Conservation (phyloP, 2,888 invertebrate genomes). For the Melolontha melolontha region DNA sequence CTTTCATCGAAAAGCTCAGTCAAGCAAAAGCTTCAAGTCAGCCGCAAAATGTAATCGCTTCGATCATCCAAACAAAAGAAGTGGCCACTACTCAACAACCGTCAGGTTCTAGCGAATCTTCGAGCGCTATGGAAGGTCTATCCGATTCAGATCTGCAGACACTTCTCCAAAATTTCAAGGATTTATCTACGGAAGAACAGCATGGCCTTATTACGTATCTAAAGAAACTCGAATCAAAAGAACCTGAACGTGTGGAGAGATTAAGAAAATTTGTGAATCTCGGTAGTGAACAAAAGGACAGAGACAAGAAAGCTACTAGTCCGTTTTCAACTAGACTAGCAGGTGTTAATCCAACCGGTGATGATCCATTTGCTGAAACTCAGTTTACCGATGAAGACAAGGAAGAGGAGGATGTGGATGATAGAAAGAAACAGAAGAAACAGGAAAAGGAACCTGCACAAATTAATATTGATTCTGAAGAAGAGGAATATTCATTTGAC, state of each 20-base stretch:
- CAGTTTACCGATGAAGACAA: constrained; percentile 56
- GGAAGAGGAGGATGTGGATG: constrained; percentile 35
- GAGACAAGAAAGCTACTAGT: constrained; percentile 54
- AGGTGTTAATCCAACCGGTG: constrained; percentile 63
- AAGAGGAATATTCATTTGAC: constrained; percentile 86
- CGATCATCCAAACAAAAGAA: constrained; percentile 21
- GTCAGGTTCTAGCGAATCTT: constrained; percentile 44
- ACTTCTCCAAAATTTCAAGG: constrained; percentile 83
- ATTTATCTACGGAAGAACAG: constrained; percentile 84
- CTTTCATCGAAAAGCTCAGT: constrained; percentile 64
- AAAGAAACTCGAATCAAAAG: constrained; percentile 82
- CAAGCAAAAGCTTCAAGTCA: constrained; percentile 44
- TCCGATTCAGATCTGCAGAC: constrained; percentile 86
- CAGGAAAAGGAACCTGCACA: constrained; percentile 43
- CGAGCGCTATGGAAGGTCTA: constrained; percentile 74
- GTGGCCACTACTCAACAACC: neutral
- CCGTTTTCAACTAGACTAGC: constrained; percentile 68
- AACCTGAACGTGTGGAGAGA: constrained; percentile 82
- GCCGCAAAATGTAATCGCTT: constrained; percentile 50
- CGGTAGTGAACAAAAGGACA: constrained; percentile 55
- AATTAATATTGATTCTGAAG: constrained; percentile 71
- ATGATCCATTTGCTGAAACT: constrained; percentile 49
- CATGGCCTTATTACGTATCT: constrained; percentile 84
- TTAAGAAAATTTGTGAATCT: constrained; percentile 81
- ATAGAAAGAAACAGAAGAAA: constrained; percentile 22